These are phyloP conservation scores for Alviniconcha marisindica DNA, from an alignment of 1,140 invertebrate species.

Conservation along the genomic window DNA sequence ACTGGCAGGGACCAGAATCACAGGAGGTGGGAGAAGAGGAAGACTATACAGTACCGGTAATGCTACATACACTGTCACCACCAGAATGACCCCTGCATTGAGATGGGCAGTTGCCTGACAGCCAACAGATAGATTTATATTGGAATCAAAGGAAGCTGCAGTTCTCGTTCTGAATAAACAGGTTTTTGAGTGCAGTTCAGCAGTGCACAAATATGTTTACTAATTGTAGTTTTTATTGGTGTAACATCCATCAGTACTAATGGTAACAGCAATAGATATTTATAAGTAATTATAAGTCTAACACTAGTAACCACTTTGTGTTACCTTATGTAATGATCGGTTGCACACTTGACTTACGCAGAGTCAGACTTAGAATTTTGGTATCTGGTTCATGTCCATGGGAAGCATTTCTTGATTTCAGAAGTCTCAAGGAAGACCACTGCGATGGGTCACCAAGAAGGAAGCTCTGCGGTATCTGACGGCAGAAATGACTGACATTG, in stretches of 20 bases:
- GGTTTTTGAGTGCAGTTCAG: background rate
- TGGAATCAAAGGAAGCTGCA: too few relatives aligned
- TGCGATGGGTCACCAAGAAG: constrained; percentile 41
- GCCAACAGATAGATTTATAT: background rate
- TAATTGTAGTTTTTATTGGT: background rate
- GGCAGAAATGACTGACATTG: constrained; percentile 46
- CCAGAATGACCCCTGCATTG: too few relatives aligned
- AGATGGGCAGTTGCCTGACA: background rate
- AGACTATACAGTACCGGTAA: background rate
- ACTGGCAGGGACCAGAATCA: background rate
- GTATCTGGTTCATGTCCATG: background rate
- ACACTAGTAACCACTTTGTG: background rate
- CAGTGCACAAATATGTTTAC: background rate
- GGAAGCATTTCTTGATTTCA: background rate
- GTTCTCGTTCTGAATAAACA: too few relatives aligned
- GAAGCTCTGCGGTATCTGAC: constrained; percentile 34
- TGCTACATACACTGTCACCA: too few relatives aligned
- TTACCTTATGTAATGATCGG: background rate
- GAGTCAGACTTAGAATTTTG: background rate
- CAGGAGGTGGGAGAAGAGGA: background rate
- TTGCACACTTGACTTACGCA: too few relatives aligned
- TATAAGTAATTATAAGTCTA: background rate
- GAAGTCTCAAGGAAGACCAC: constrained; percentile 15
- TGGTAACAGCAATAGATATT: background rate
- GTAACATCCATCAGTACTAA: background rate